Evolutionary conservation across 2,113 vertebrate genomes (phyloP), one percentile per base, ranked within the genome.

Genomic region (Oophaga pumilio): DNA sequence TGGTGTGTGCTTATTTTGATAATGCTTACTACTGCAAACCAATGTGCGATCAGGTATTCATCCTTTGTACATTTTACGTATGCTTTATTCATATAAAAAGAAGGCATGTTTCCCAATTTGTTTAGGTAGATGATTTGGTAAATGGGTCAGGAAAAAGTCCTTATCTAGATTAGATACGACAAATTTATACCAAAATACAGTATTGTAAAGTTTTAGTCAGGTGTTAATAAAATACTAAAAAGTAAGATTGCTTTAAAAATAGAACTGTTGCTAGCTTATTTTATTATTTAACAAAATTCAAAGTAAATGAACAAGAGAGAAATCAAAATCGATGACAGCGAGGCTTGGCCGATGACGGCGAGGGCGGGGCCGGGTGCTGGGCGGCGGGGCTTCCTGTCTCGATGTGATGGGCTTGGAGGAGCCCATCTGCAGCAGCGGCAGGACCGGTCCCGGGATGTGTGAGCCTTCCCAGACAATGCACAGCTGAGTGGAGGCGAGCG

Each of bases 1-100:
- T 97, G 73, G 91, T 88, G 2, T 96, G 95, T 76, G 90, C 90
- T 81, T 93, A 90, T 4, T 76, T 91, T 0, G 77, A 22, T 3
- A 9, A 8, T 0, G 71, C 53, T 5, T 90, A 90, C 64, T 96
- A 91, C 93, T 97, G 96, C 93, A 96, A 96, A 91, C 94, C 96
- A 52, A 90, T 96, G 91, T 96, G 96, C 90, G 94, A 95, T 84
- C 0, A 94, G 89, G 95, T 97, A 92, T 83, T 2, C 0, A 26
- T 18, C 0, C 8, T 86, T 13, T 22, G n/a, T 24, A 53, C 6
- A n/a, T 52, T 20, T 22, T 12, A 43, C 24, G 1, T n/a, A 68
- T n/a, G 9, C n/a, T n/a, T 5, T 68, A 68, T 1, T 56, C 53
- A 62, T 62, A 20, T 22, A 62, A 6, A n/a, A n/a, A 10, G n/a